Conservation (phyloP, 2,888 invertebrate genomes). For the Epinotia bilunana region DNA sequence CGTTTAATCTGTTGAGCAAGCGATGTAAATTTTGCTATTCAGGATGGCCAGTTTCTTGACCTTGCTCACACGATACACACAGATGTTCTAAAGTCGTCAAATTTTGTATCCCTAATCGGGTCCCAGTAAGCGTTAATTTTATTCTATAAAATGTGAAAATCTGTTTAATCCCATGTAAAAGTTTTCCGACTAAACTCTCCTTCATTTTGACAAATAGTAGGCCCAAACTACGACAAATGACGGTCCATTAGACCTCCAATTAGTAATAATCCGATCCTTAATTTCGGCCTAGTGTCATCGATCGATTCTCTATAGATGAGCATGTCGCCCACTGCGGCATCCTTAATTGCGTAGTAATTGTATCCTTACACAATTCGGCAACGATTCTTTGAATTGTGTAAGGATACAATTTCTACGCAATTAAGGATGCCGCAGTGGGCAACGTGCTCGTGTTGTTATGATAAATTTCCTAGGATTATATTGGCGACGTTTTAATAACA, state of each 20-base stretch:
- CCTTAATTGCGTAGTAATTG: too few species aligned
- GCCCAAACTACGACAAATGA: conserved; percentile 42
- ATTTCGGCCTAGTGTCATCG: conserved; percentile 53
- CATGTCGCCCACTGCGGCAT: too few species aligned
- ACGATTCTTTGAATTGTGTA: conserved; percentile 39
- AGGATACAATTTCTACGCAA: conserved; percentile 39
- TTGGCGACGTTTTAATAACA: background rate
- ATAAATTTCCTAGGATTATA: conserved; percentile 1
- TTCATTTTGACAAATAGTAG: conserved; percentile 36
- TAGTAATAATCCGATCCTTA: conserved; percentile 51
- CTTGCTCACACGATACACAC: too few species aligned
- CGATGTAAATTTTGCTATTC: background rate
- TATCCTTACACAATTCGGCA: too few species aligned
- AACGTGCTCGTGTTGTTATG: conserved; percentile 25
- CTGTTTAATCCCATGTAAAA: background rate
- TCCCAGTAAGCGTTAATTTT: background rate
- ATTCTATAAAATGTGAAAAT: background rate
- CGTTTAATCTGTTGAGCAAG: background rate
- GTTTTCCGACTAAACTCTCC: background rate
- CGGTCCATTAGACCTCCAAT: conserved; percentile 49
- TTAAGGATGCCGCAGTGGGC: conserved; percentile 17
- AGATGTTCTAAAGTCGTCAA: too few species aligned
- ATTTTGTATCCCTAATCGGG: background rate
- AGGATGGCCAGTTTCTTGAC: too few species aligned
- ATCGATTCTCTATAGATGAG: conserved; percentile 46